Base-by-base conservation (phyloP, 2,888 invertebrate species). In the Theristus sp. region DNA sequence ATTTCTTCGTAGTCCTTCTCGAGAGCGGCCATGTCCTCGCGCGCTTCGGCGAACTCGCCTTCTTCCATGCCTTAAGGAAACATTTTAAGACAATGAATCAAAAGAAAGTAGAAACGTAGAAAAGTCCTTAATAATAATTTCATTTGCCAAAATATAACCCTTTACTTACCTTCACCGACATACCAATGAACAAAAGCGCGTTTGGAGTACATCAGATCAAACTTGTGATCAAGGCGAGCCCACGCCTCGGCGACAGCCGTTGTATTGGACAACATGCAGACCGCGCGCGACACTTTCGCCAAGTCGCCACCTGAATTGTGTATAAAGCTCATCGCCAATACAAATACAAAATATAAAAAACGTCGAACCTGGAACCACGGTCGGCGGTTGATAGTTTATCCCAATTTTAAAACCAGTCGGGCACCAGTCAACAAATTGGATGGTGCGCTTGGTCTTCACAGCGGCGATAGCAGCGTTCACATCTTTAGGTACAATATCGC, bases 391-490 rank as follows among this genome's bases (percentile, higher is more conserved):
- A 69, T 82, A 81, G 61, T 70, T 70, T 60, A 70, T 70, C 30
- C 69, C 69, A 27, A 55, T 69, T 66, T 67, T 68, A 66, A 67
- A 67, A 62, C 67, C 67, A 27, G 67, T 68, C 54, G 68, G 67
- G 62, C 68, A 68, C 86, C 86, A 87, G 65, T 84, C 81, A 1
- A 87, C 87, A 73, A 89, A 89, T 67, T 80, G 80, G 63, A 86
- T 83, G 25, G 80, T 77, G 65, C 81, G 83, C 81, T 89, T 90
- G 69, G 89, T 89, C 80, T 91, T 91, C 81, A 91, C 90, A 74
- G 87, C 86, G 1, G 89, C 88, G 75, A 90, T 90, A 59, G 89
- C 88, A n/a, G 89, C 88, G 75, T 89, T 89, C 53, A 90, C 89
- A 74, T 90, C 90, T 80, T 77, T 90, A 64, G 90, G 90, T 6